Base-by-base conservation (phyloP, 1,140 invertebrate genomes). In the Gerris buenoi region DNA sequence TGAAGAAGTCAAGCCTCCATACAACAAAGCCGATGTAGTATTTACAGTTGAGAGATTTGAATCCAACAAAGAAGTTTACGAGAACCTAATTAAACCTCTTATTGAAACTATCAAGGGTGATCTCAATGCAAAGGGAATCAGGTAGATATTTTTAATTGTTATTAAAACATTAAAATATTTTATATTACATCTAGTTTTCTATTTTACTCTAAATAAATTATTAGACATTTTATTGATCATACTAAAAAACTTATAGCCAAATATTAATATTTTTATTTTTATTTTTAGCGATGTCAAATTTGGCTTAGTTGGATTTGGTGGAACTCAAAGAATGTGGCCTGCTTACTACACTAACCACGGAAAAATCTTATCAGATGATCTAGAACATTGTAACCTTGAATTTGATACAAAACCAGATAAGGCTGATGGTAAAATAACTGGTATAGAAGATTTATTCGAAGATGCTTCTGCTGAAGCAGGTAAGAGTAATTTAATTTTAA, bases 191-290 rank as follows among this genome's bases (percentile, higher is more conserved):
- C n/a, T n/a, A n/a, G n/a, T n/a, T n/a, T n/a, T n/a, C n/a, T n/a
- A n/a, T n/a, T n/a, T n/a, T n/a, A n/a, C n/a, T n/a, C n/a, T 60
- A 22, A 60, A 60, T 5, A 60, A 60, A 25, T 60, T 60, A 60
- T 60, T 60, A 5, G 23, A 60, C 23, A 14, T 22, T 14, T 3
- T 15, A 60, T 22, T 25, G 23, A 60, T 56, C n/a, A 56, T 13
- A 13, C 10, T 56, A 56, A 25, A 14, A 22, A 13, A 13, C 5
- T 60, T 22, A 15, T 13, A 60, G 23, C 15, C 23, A 22, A 60
- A 60, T 60, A 5, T 22, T 60, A 14, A 25, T 60, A 25, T 60
- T 60, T 60, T 22, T 60, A 22, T 60, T 60, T n/a, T n/a, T n/a
- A n/a, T n/a, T n/a, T n/a, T 22, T 22, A 60, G 58, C 23, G 58